phyloP scores from a whole-genome alignment of 2,113 vertebrate genomes.

The Oreochromis spilurus region DNA sequence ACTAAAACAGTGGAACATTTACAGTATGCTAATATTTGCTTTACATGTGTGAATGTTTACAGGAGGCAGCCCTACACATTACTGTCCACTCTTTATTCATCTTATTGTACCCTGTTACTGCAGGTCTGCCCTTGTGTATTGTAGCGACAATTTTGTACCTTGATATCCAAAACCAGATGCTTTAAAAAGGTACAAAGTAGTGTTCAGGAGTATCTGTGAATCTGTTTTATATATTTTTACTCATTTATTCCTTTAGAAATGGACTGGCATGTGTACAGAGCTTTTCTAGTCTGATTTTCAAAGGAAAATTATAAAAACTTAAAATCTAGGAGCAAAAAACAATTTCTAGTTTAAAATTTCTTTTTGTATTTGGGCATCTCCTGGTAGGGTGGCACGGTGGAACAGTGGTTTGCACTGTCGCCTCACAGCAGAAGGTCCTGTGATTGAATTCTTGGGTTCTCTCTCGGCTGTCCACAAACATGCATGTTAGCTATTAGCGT shows the following conservation, averaged over 20 bases:
- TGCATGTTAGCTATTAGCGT: too few relatives aligned
- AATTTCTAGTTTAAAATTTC: too few relatives aligned
- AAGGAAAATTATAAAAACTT: rapidly evolving
- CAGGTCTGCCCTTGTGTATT: background rate
- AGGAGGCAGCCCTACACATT: background rate
- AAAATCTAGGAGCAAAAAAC: too few relatives aligned
- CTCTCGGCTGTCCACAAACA: too few relatives aligned
- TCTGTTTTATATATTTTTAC: background rate
- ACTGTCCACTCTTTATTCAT: background rate
- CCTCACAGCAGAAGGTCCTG: too few relatives aligned
- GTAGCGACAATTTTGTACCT: background rate
- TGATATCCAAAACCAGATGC: background rate
- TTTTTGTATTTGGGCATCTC: too few relatives aligned
- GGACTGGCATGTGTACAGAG: background rate
- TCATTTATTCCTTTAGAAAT: background rate
- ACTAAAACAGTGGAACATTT: background rate
- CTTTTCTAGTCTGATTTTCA: background rate
- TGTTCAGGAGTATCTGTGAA: background rate
- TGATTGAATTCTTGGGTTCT: too few relatives aligned
- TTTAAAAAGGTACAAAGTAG: background rate
- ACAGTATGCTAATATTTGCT: background rate
- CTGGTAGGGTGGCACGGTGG: too few relatives aligned
- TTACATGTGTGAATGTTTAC: background rate
- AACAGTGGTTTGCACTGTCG: too few relatives aligned
- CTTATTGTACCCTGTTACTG: background rate